Evolutionary conservation across 2,888 invertebrate genomes (phyloP).

Genomic region (Apamea monoglypha): DNA sequence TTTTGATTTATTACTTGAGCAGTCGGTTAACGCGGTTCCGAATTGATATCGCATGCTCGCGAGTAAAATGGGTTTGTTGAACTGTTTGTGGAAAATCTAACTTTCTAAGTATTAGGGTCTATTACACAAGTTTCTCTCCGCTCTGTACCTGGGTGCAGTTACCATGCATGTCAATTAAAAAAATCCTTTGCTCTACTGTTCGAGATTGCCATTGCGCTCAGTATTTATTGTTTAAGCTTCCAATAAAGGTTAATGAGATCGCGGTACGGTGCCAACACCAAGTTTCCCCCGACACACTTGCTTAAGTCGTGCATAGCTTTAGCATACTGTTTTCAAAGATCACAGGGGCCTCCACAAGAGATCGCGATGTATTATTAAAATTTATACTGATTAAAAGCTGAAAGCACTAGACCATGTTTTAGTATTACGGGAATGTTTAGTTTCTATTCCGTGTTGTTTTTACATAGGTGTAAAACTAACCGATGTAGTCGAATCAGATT

Average conservation of each 20-base stretch:
- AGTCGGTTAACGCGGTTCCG: slow-evolving; percentile 41
- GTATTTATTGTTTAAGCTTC: slow-evolving; percentile 52
- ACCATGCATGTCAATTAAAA: slow-evolving; percentile 44
- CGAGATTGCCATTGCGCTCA: slow-evolving; percentile 22
- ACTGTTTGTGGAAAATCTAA: slow-evolving; percentile 41
- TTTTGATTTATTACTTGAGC: slow-evolving; percentile 60
- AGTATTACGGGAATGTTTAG: background rate
- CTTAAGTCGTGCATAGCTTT: slow-evolving; percentile 40
- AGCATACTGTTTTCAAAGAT: slow-evolving; percentile 43
- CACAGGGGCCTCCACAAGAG: slow-evolving; percentile 27
- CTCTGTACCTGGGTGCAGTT: slow-evolving; percentile 26
- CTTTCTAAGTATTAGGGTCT: slow-evolving; percentile 49
- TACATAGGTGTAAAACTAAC: slow-evolving; percentile 44
- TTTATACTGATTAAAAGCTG: slow-evolving; percentile 33
- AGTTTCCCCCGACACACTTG: slow-evolving; percentile 56
- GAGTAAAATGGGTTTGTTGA: slow-evolving; percentile 53
- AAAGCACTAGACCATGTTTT: background rate
- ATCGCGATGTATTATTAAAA: slow-evolving; percentile 40
- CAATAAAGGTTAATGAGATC: slow-evolving; percentile 62
- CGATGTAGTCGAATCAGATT: slow-evolving; percentile 61
- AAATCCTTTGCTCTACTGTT: slow-evolving; percentile 35
- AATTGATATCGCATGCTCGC: slow-evolving; percentile 43
- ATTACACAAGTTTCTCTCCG: slow-evolving; percentile 40
- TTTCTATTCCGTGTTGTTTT: slow-evolving; percentile 8
- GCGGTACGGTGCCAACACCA: slow-evolving; percentile 34